These are phyloP conservation scores for Pogonocichla stellata DNA, from an alignment of 2,113 vertebrate genomes.

Conservation along the genomic window DNA sequence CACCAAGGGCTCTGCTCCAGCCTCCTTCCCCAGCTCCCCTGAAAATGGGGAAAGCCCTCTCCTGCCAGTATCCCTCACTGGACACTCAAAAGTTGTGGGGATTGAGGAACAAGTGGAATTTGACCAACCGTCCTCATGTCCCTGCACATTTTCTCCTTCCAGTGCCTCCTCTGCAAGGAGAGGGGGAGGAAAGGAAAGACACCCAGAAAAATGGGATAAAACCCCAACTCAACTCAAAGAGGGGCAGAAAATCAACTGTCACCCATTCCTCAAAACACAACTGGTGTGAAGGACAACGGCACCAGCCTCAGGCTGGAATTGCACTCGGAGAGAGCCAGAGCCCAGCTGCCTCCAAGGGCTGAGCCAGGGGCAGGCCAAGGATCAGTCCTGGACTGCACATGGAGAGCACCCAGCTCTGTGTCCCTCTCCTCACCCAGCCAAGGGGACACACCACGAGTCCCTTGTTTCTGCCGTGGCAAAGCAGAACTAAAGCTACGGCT, in stretches of 20 bases:
- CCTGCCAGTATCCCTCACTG: neutral
- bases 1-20: neutral
- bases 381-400: neutral
- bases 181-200: neutral
- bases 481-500: neutral
- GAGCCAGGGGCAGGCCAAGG: neutral
- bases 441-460: neutral
- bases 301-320: neutral
- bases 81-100: neutral
- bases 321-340: neutral
- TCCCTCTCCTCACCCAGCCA: neutral
- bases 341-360: neutral
- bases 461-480: rapidly evolving
- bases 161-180: neutral
- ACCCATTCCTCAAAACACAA: rapidly evolving
- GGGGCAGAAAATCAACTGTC: neutral
- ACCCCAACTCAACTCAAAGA: neutral
- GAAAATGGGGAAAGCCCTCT: neutral
- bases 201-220: neutral
- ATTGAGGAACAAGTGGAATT: neutral
- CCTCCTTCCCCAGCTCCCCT: neutral
- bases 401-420: neutral
- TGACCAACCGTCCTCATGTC: neutral
- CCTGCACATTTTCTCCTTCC: neutral
- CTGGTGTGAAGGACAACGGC: rapidly evolving